Percentiles rank a stretch among this genome's conserved stretches.
Evolutionary conservation across 2,113 vertebrate species (phyloP).

Genomic region (Ammodytes dubius): DNA sequence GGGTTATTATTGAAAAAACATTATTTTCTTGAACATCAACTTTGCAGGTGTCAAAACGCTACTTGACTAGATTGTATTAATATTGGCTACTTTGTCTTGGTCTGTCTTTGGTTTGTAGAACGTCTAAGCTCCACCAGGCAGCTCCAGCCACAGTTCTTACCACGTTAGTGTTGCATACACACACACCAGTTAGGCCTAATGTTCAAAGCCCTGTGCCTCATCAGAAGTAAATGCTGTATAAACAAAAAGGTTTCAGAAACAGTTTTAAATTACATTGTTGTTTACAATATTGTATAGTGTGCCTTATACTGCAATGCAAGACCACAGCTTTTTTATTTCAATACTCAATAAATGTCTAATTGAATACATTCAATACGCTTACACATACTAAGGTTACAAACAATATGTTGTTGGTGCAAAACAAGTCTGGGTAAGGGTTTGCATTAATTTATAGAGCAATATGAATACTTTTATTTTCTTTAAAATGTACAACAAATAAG

Average conservation of each 20-base stretch:
- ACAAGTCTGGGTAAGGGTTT: neutral
- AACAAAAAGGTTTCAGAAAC: too few species aligned
- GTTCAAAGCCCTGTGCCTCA: neutral
- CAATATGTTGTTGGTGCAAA: neutral
- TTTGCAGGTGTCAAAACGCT: neutral
- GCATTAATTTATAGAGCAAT: neutral
- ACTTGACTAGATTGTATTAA: neutral
- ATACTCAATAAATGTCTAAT: too few species aligned
- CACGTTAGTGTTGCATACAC: too few species aligned
- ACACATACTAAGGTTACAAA: neutral
- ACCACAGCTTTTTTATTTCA: too few species aligned
- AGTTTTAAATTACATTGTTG: too few species aligned
- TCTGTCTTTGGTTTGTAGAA: neutral
- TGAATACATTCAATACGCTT: neutral
- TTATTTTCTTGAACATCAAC: neutral
- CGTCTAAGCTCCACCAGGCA: neutral
- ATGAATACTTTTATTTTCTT: neutral
- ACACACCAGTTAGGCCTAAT: neutral
- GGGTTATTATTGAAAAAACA: neutral
- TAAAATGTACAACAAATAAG: neutral
- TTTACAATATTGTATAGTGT: too few species aligned
- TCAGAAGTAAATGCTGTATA: neutral
- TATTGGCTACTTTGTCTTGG: neutral
- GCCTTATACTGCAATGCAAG: too few species aligned
- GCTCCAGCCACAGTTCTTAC: neutral